Conservation (phyloP, 64 coral and sea anemone species). For the Pocillopora damicornis region DNA sequence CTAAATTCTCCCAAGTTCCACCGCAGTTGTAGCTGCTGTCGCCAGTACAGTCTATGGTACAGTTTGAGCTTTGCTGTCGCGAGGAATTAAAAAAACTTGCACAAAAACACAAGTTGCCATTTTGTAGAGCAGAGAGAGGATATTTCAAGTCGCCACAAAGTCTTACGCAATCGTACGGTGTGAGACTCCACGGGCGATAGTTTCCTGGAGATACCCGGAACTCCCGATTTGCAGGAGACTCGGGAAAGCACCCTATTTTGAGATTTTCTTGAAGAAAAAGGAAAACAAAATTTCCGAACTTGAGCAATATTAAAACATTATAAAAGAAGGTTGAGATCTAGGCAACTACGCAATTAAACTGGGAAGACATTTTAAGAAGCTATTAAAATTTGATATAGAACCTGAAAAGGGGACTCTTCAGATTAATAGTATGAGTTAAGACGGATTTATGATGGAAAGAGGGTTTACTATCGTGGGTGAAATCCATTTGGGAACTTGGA, state of each 20-base stretch:
- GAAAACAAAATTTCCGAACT: background rate
- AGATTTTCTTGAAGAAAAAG: slow-evolving; percentile 54
- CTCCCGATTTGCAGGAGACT: slow-evolving; percentile 40
- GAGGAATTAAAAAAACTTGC: slow-evolving; percentile 36
- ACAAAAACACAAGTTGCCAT: slow-evolving; percentile 74
- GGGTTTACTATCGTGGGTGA: background rate
- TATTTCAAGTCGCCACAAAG: slow-evolving; percentile 55
- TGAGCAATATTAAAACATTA: background rate
- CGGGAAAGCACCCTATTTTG: slow-evolving; percentile 70
- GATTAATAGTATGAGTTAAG: background rate
- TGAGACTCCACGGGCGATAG: slow-evolving; percentile 33
- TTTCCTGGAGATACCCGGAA: slow-evolving; percentile 69
- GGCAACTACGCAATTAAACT: background rate
- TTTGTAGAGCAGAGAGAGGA: slow-evolving; percentile 66
- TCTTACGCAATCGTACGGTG: slow-evolving; percentile 39
- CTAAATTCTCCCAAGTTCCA: slow-evolving; percentile 55
- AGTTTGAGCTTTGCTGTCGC: slow-evolving; percentile 27
- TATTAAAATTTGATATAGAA: background rate
- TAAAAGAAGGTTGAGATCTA: background rate
- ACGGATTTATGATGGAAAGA: background rate
- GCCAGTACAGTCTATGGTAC: slow-evolving; percentile 58
- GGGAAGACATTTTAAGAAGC: background rate
- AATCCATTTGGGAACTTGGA: background rate
- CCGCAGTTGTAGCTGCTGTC: slow-evolving; percentile 46
- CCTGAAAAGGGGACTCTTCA: background rate